Base-by-base conservation (phyloP, 2,113 vertebrate genomes). In the Uria lomvia region DNA sequence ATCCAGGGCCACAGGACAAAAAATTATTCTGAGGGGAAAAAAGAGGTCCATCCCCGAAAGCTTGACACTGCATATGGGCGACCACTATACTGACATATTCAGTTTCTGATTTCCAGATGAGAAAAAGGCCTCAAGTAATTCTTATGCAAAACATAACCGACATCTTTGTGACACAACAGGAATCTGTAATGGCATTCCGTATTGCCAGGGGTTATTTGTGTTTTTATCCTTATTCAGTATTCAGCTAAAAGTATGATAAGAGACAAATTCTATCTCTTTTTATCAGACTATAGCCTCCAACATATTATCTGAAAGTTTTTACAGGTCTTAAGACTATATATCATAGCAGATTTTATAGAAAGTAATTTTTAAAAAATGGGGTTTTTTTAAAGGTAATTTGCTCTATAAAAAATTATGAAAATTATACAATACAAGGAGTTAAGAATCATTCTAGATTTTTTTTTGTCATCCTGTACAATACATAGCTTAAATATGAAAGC, bases 371-470 rank as follows among this genome's bases (percentile, higher is more conserved):
- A 86, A 83, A 83, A 13, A 92, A 26, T 12, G 8, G 21, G 38
- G 6, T 47, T 94, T 76, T 90, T 42, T 81, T 94, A 95, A 83
- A 63, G 80, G 38, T 75, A 96, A 94, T 92, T 75, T 65, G 12
- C 26, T 36, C 17, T 81, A 92, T 95, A 94, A 96, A 97, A 97
- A 97, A 94, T 97, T 94, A 96, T 96, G 74, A 65, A 74, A 90
- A 5, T 38, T 21, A 77, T 63, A 87, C 11, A 88, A 8, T 71
- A 89, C 36, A 94, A 91, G 36, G 43, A 96, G 36, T 6, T 91
- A 86, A 96, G 94, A 89, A 63, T 85, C 10, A 93, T 74, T 89
- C 19, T 47, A 40, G 30, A 8, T 34, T 66, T 78, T 85, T 86
- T 88, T 96, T 82, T 96, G 36, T 62, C 65, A 60, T 86, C 62